Base-by-base conservation (phyloP, 2,888 invertebrate species). In the Elysia crispata region DNA sequence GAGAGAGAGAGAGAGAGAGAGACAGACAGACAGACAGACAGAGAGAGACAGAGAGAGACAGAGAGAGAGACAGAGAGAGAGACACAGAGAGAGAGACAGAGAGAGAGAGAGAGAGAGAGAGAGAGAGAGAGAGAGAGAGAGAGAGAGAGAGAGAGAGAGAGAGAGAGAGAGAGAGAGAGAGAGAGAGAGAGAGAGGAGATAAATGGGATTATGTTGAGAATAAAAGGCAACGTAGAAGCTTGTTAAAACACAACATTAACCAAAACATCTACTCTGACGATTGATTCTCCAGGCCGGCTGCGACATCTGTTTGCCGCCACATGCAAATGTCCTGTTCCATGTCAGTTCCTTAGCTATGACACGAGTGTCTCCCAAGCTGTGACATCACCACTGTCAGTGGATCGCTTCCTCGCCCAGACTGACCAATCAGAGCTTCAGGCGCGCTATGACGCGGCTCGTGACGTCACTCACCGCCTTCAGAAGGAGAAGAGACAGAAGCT, bases 241-340 rank as follows among this genome's bases (percentile, higher is more conserved):
- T n/a, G n/a, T n/a, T n/a, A n/a, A n/a, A n/a, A n/a, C n/a, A n/a
- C n/a, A n/a, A n/a, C n/a, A n/a, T n/a, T n/a, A n/a, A n/a, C n/a
- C n/a, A n/a, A n/a, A n/a, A n/a, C n/a, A n/a, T n/a, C n/a, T n/a
- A n/a, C n/a, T n/a, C n/a, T n/a, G n/a, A n/a, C n/a, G n/a, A n/a
- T 54, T 79, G 79, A 28, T n/a, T n/a, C n/a, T n/a, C 3, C 82
- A 86, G 86, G 80, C 50, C 13, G 80, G 18, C 72, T 85, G 13
- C 77, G 76, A 23, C 41, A 76, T 3, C 50, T 62, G 25, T 76
- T 77, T 15, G 66, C 66, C 0, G 77, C 81, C 11, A 25, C 41
- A 13, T 87, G 87, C 72, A 60, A 78, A 13, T 89, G 89, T 76
- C 87, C 89, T 0, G 85, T 88, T 1, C 86, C 88, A 0, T 89